These are phyloP conservation scores for Tragelaphus strepsiceros DNA, from an alignment of 2,113 vertebrate species.

Conservation along the genomic window DNA sequence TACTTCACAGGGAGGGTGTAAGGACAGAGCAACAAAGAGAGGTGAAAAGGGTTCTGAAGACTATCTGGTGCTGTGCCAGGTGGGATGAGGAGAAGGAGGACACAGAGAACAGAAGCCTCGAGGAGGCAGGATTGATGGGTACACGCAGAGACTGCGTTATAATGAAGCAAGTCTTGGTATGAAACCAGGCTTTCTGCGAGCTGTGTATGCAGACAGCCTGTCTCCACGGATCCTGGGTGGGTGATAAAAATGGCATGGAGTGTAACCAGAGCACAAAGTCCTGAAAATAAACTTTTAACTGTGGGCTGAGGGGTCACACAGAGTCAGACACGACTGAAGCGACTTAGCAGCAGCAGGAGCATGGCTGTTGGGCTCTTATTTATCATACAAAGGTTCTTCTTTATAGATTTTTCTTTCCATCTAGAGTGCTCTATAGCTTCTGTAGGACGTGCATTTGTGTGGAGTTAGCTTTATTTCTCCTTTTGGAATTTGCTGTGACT, in stretches of 20 bases:
- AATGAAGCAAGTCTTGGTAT: not conserved
- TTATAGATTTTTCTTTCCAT: not conserved
- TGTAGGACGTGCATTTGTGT: not conserved
- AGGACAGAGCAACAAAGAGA: not conserved
- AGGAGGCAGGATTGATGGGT: not conserved
- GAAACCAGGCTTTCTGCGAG: not conserved
- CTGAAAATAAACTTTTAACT: not conserved
- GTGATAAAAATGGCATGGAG: not conserved
- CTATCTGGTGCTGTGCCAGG: not conserved
- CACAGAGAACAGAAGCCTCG: not conserved
- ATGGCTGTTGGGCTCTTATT: not conserved
- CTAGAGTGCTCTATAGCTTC: not conserved
- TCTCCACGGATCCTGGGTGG: not conserved
- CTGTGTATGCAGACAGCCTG: not conserved
- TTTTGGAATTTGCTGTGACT: not conserved
- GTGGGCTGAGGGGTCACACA: not conserved
- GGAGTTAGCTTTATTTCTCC: not conserved
- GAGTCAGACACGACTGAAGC: no score
- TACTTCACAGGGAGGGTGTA: not conserved
- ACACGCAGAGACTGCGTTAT: not conserved
- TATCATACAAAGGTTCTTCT: not conserved
- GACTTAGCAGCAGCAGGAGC: no score
- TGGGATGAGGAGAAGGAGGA: not conserved
- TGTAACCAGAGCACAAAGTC: not conserved
- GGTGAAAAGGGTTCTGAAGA: not conserved